Conservation (phyloP, 2,113 vertebrate genomes). For the Ranitomeya imitator region DNA sequence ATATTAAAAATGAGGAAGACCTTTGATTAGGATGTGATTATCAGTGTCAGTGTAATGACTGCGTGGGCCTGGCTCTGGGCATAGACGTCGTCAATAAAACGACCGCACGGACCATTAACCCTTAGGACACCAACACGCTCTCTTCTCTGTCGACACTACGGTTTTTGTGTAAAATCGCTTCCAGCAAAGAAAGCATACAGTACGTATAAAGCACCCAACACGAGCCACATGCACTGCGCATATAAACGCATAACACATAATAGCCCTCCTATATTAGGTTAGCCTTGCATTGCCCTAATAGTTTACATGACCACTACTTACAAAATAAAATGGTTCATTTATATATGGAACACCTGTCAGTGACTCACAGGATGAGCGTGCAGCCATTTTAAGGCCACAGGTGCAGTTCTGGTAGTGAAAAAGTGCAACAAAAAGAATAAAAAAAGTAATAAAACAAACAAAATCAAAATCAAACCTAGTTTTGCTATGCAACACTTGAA, state of each 20-base stretch:
- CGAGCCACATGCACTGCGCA: constrained; percentile 1
- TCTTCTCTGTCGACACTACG: background rate
- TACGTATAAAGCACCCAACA: background rate
- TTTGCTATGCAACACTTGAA: too few relatives aligned
- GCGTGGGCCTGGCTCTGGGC: background rate
- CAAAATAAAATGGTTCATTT: background rate
- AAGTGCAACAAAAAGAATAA: background rate
- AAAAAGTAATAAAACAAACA: background rate
- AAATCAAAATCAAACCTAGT: too few relatives aligned
- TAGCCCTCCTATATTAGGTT: background rate
- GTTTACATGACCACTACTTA: constrained; percentile 13
- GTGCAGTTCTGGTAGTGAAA: background rate
- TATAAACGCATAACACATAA: constrained; percentile 18
- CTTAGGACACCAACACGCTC: background rate
- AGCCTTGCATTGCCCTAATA: background rate
- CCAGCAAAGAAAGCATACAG: background rate
- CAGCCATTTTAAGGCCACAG: background rate
- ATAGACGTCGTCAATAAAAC: constrained; percentile 1
- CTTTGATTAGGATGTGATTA: background rate
- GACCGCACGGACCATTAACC: background rate
- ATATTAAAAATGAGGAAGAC: constrained; percentile 1
- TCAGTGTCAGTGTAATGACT: background rate
- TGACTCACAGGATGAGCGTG: constrained; percentile 1
- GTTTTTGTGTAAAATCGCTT: constrained; percentile 22
- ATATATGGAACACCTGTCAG: constrained; percentile 7